These are phyloP conservation scores for Endotricha flammealis DNA, from an alignment of 2,888 invertebrate species.

Conservation along the genomic window DNA sequence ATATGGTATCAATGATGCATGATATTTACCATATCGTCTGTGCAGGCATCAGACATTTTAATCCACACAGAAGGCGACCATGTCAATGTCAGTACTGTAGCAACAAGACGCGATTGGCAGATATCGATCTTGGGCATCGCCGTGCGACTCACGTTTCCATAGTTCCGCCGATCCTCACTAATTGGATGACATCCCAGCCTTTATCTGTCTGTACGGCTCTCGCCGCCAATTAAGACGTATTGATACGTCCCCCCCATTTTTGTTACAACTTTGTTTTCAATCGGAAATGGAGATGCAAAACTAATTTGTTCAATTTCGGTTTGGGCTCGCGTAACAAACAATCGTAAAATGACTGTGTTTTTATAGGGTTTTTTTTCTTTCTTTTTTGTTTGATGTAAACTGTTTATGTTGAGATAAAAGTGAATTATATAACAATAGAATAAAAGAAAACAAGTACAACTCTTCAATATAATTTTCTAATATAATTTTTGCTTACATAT, in stretches of 20 bases:
- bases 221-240: slow-evolving; percentile 35
- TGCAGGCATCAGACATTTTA: too few relatives aligned
- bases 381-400: too few relatives aligned
- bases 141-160: slow-evolving; percentile 22
- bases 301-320: slow-evolving; percentile 7
- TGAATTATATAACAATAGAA: too few relatives aligned
- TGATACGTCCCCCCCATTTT: slow-evolving; percentile 32
- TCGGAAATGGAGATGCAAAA: slow-evolving; percentile 9
- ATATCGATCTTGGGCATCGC: slow-evolving; percentile 18
- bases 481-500: too few relatives aligned
- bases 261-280: slow-evolving; percentile 14
- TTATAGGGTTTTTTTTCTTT: neutral
- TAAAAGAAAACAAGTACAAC: too few relatives aligned
- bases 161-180: slow-evolving; percentile 16
- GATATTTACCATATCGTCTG: too few relatives aligned
- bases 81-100: slow-evolving; percentile 8
- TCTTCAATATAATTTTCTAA: too few relatives aligned
- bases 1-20: too few relatives aligned
- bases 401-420: too few relatives aligned
- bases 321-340: too few relatives aligned
- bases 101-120: slow-evolving; percentile 5
- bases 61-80: too few relatives aligned
- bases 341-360: neutral
- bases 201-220: slow-evolving; percentile 11
- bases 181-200: slow-evolving; percentile 24